A percentile compares a stretch with the other conserved stretches of the same genome.
These are phyloP conservation scores for Ophioderma brevispina DNA, from an alignment of 35 echinoderm and acorn worm genomes.

Conservation along the genomic window DNA sequence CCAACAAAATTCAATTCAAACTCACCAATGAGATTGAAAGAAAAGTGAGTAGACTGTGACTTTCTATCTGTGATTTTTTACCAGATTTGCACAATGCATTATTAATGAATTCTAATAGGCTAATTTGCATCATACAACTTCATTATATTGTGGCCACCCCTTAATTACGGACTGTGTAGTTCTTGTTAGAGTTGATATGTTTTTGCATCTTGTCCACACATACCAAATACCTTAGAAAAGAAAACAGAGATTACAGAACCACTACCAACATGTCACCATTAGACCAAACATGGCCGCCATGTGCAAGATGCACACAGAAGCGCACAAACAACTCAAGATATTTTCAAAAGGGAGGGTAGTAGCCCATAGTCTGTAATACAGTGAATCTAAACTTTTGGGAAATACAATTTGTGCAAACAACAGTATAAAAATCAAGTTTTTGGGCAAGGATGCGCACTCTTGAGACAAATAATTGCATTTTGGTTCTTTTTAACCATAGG, in stretches of 20 bases:
- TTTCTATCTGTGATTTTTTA: too few relatives aligned
- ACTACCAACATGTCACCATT: constrained; percentile 95
- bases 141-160: too few relatives aligned
- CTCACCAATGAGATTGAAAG: too few relatives aligned
- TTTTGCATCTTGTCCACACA: too few relatives aligned
- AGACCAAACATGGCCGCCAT: constrained; percentile 82
- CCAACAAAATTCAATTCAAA: too few relatives aligned
- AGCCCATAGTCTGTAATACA: too few relatives aligned
- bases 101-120: too few relatives aligned
- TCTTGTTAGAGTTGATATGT: too few relatives aligned
- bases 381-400: background rate
- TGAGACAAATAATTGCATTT: background rate
- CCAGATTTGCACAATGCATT: too few relatives aligned
- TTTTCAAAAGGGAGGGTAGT: constrained; percentile 88
- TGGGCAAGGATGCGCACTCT: background rate
- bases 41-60: too few relatives aligned
- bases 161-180: too few relatives aligned
- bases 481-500: constrained; percentile 18
- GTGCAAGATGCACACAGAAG: constrained; percentile 59
- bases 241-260: constrained; percentile 69
- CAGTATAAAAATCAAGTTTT: background rate
- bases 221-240: constrained; percentile 82
- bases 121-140: too few relatives aligned
- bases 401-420: background rate
- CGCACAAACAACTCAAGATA: constrained; percentile 90